phyloP scores from a whole-genome alignment of 2,113 vertebrate genomes.

The Trematocara zebra region DNA sequence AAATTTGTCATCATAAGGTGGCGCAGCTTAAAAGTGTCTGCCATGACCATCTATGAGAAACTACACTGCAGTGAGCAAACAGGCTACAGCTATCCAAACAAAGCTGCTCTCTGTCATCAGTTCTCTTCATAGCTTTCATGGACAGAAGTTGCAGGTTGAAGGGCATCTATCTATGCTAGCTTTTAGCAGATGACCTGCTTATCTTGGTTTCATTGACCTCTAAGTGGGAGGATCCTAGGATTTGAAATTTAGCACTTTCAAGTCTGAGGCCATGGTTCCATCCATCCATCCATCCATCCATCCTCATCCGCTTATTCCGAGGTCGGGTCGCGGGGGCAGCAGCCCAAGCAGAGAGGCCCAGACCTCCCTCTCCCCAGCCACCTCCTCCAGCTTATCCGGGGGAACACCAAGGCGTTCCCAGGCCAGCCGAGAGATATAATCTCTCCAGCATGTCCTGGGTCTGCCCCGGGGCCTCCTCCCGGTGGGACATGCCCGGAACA shows the following conservation, averaged over 20 bases:
- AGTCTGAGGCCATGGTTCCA: not conserved
- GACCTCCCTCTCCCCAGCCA: too few species aligned
- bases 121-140: not conserved
- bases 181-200: not conserved
- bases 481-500: too few species aligned
- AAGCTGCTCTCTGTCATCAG: not conserved
- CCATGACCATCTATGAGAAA: not conserved
- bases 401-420: too few species aligned
- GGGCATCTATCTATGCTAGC: not conserved
- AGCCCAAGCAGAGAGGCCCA: too few species aligned
- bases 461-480: too few species aligned
- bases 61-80: not conserved
- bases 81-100: fast-evolving
- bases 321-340: too few species aligned
- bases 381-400: too few species aligned
- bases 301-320: too few species aligned
- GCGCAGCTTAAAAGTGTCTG: not conserved
- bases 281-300: too few species aligned
- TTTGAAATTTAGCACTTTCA: not conserved
- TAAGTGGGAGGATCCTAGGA: not conserved
- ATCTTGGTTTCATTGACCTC: not conserved
- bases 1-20: not conserved
- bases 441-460: too few species aligned
- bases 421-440: too few species aligned
- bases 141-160: not conserved